phyloP scores from a whole-genome alignment of 2,113 vertebrate genomes.

The Varanus salvator region DNA sequence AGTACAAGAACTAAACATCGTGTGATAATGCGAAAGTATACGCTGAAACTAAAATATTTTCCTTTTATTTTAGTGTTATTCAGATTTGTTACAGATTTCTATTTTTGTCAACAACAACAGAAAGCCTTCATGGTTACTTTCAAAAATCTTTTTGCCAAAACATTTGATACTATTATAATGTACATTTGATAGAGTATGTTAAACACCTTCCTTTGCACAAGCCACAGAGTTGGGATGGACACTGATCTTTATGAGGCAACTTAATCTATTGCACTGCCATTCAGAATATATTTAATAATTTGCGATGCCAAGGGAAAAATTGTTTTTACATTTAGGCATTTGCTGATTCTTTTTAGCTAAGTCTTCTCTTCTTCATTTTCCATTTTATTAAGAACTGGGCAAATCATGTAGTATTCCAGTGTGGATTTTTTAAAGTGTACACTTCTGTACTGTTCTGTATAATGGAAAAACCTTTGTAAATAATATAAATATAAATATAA shows the following conservation, averaged over 20 bases:
- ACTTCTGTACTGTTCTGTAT: conserved; percentile 81
- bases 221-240: conserved; percentile 49
- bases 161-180: conserved; percentile 84
- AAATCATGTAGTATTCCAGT: conserved; percentile 73
- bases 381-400: conserved; percentile 73
- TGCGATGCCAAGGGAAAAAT: conserved; percentile 65
- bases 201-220: conserved; percentile 69
- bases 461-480: conserved; percentile 81
- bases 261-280: conserved; percentile 77
- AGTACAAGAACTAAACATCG: conserved; percentile 78
- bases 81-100: conserved; percentile 89
- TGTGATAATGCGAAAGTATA: conserved; percentile 79
- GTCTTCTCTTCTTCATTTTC: conserved; percentile 59
- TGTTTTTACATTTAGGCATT: conserved; percentile 63
- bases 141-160: conserved; percentile 82
- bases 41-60: conserved; percentile 81
- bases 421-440: conserved; percentile 84
- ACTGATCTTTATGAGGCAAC: conserved; percentile 62
- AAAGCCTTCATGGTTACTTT: conserved; percentile 79
- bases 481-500: conserved; percentile 76
- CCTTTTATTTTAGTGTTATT: conserved; percentile 84
- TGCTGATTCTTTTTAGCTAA: conserved; percentile 64
- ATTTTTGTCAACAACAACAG: conserved; percentile 83
- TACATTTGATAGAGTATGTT: conserved; percentile 79
- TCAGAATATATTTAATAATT: conserved; percentile 73